phyloP scores from a whole-genome alignment of 2,113 vertebrate species.

The Chloebia gouldiae region DNA sequence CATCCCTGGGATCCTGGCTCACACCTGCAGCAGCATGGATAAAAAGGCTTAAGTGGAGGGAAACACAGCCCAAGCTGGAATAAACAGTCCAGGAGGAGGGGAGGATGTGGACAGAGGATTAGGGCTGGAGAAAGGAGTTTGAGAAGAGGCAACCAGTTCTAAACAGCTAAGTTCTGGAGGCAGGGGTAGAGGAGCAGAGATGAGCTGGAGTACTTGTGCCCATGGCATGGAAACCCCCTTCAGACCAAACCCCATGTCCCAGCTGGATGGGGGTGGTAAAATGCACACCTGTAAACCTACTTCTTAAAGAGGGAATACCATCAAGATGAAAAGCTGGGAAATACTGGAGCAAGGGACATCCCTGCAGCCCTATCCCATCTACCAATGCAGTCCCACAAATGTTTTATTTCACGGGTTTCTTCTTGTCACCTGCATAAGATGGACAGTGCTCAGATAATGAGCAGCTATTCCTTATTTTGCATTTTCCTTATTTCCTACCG shows the following conservation, averaged over 20 bases:
- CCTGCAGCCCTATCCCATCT: neutral
- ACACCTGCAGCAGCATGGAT: accelerated
- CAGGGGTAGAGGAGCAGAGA: neutral
- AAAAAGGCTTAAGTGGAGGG: neutral
- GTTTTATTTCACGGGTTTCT: neutral
- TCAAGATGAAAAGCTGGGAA: neutral
- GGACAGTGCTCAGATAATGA: neutral
- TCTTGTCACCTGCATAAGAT: neutral
- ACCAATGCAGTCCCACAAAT: neutral
- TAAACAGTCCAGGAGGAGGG: neutral
- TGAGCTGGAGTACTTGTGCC: neutral
- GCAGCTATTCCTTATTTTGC: neutral
- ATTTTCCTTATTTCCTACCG: neutral
- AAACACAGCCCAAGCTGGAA: neutral
- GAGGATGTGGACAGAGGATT: neutral
- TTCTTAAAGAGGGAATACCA: neutral
- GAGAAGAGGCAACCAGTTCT: neutral
- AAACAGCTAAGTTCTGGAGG: neutral
- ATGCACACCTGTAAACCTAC: neutral
- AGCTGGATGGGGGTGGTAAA: neutral
- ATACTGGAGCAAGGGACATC: neutral
- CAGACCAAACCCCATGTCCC: neutral
- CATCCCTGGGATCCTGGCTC: neutral
- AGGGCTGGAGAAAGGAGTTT: neutral
- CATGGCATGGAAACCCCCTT: neutral